phyloP scores from a whole-genome alignment of 2,797 vertebrate genomes.

The Spinus pinus region DNA sequence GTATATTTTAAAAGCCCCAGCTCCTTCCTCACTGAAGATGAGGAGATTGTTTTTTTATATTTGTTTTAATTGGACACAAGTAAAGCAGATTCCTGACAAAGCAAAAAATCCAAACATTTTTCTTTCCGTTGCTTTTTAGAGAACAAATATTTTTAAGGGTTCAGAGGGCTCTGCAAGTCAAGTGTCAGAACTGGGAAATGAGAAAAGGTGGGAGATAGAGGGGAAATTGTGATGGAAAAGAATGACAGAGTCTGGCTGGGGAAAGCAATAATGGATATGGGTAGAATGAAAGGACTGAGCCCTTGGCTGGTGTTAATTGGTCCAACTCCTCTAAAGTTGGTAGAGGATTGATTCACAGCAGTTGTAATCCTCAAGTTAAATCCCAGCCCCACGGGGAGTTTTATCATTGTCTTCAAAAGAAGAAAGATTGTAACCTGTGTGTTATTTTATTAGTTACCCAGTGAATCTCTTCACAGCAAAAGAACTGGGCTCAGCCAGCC shows the following conservation, averaged over 20 bases:
- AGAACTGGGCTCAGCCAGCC: background rate
- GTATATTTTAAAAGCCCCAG: slow-evolving; percentile 9
- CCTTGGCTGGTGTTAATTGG: slow-evolving; percentile 43
- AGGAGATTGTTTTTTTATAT: background rate
- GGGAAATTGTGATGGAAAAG: background rate
- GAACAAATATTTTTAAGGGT: slow-evolving; percentile 23
- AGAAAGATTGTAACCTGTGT: background rate
- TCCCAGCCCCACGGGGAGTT: slow-evolving; percentile 5
- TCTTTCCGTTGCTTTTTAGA: background rate
- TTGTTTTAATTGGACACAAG: background rate
- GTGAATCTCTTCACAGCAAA: background rate
- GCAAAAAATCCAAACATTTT: background rate
- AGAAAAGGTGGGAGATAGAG: background rate
- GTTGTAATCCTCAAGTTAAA: slow-evolving; percentile 39
- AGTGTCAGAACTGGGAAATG: background rate
- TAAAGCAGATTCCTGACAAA: slow-evolving; percentile 2
- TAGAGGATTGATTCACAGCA: slow-evolving; percentile 38
- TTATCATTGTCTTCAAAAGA: slow-evolving; percentile 25
- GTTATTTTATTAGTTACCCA: background rate
- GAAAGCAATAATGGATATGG: slow-evolving; percentile 5
- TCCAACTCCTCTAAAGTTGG: slow-evolving; percentile 8
- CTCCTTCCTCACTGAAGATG: background rate
- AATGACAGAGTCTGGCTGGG: background rate
- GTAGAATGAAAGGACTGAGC: background rate
- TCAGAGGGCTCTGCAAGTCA: background rate